These are phyloP conservation scores for Macroglossus sobrinus DNA, from an alignment of 2,113 vertebrate genomes.

Conservation along the genomic window DNA sequence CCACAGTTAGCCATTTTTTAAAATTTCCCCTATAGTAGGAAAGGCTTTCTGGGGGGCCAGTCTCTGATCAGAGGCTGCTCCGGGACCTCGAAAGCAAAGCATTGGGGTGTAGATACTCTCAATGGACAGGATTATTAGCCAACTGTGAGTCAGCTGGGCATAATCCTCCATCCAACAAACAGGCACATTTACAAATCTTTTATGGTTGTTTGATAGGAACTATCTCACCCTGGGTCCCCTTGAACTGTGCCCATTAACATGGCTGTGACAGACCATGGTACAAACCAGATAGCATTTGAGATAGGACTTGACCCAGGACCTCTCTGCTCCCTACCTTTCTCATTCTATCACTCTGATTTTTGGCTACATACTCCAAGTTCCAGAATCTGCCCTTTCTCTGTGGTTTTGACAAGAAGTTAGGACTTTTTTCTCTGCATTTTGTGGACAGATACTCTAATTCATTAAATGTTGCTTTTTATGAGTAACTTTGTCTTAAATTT, in stretches of 20 bases:
- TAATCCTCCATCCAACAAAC: neutral
- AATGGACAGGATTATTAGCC: neutral
- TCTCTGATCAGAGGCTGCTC: neutral
- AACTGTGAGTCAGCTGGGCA: neutral
- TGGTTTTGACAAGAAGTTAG: neutral
- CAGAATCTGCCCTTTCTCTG: neutral
- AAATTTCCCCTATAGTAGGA: neutral
- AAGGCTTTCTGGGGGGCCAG: neutral
- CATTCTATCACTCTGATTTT: neutral
- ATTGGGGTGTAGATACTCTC: neutral
- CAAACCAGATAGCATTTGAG: neutral
- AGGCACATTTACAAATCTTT: neutral
- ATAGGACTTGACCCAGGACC: neutral
- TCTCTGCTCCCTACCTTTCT: neutral
- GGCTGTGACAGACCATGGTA: neutral
- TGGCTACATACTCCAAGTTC: neutral
- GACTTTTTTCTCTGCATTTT: neutral
- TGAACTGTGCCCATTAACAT: neutral
- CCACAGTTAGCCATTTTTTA: neutral
- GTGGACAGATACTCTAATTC: neutral
- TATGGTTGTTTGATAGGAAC: neutral
- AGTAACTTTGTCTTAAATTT: neutral
- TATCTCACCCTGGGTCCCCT: neutral
- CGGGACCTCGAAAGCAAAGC: neutral
- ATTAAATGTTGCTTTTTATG: neutral